phyloP scores from a whole-genome alignment of 1,140 invertebrate genomes.

The Drosophila sp. region DNA sequence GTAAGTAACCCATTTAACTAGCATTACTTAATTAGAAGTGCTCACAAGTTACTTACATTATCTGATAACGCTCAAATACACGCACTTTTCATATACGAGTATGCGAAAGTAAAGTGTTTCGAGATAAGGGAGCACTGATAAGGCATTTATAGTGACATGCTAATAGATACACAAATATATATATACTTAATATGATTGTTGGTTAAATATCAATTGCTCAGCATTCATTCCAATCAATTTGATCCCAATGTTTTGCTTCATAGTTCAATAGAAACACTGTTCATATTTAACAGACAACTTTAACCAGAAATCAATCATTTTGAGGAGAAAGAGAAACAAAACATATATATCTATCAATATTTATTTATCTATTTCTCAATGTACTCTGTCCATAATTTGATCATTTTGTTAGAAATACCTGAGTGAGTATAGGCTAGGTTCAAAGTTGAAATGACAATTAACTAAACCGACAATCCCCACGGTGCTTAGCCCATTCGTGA shows the following conservation, averaged over 20 bases:
- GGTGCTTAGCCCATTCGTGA: constrained; percentile 35
- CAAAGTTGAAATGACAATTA: constrained; percentile 45
- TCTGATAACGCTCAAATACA: constrained; percentile 31
- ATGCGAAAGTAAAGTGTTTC: background rate
- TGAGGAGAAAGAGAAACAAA: too few species aligned
- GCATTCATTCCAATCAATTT: constrained; percentile 34
- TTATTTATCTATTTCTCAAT: too few species aligned
- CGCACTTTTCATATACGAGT: too few species aligned
- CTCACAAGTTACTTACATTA: constrained; percentile 44
- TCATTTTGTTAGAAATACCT: background rate
- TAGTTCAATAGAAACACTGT: constrained; percentile 7
- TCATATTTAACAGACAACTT: too few species aligned
- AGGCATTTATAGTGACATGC: constrained; percentile 7
- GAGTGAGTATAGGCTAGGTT: constrained; percentile 2
- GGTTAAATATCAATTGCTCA: constrained; percentile 16
- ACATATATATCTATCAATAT: too few species aligned
- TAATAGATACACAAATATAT: constrained; percentile 13
- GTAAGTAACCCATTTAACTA: constrained; percentile 85
- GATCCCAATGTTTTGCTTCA: constrained; percentile 7
- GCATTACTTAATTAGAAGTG: constrained; percentile 8
- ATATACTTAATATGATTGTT: constrained; percentile 15
- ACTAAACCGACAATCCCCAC: constrained; percentile 18
- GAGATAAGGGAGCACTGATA: constrained; percentile 9
- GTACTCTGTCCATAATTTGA: too few species aligned
- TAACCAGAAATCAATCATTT: background rate